phyloP scores from a whole-genome alignment of 2,113 vertebrate species.

The Ondatra zibethicus region DNA sequence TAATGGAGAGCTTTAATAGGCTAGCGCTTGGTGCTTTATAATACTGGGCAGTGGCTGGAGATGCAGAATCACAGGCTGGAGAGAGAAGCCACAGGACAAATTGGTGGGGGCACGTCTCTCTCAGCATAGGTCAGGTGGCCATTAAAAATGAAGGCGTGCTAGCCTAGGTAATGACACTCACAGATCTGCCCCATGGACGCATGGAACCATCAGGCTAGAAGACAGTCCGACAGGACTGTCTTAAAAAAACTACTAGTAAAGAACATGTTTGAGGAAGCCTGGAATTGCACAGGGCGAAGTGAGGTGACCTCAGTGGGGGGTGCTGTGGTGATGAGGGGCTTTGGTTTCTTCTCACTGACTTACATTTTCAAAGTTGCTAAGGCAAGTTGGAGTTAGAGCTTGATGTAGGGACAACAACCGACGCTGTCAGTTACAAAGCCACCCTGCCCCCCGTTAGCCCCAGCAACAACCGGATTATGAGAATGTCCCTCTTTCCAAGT shows the following conservation, averaged over 20 bases:
- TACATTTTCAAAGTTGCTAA: neutral
- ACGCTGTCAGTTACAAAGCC: neutral
- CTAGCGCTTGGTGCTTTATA: neutral
- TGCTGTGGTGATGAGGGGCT: neutral
- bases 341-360: neutral
- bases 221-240: neutral
- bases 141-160: neutral
- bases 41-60: neutral
- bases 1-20: slow-evolving; percentile 59
- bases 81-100: neutral
- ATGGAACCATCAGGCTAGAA: neutral
- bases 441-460: rapidly evolving
- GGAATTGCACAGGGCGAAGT: rapidly evolving
- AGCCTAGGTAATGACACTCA: neutral
- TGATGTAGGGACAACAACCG: neutral
- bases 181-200: neutral
- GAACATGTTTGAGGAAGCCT: neutral
- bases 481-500: neutral
- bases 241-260: neutral
- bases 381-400: neutral
- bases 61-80: neutral
- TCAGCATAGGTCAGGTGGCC: neutral
- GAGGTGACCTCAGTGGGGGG: neutral
- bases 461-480: neutral
- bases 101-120: rapidly evolving